phyloP scores from a whole-genome alignment of 2,113 vertebrate genomes.

The Mus pahari region DNA sequence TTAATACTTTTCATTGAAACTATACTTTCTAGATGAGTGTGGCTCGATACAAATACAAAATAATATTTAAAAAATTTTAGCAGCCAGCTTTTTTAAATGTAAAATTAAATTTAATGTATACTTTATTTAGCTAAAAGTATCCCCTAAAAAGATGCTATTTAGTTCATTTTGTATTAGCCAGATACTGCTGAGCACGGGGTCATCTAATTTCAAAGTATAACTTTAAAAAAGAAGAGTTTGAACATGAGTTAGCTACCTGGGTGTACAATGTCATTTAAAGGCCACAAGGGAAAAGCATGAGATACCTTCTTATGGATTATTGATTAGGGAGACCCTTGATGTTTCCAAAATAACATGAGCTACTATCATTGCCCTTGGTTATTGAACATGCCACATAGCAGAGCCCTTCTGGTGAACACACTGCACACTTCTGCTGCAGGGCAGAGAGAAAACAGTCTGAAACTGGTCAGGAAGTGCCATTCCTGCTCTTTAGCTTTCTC shows the following conservation, averaged over 20 bases:
- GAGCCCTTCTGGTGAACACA: background rate
- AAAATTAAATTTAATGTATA: background rate
- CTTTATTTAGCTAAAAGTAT: constrained; percentile 39
- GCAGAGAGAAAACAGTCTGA: background rate
- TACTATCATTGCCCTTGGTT: background rate
- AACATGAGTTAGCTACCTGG: background rate
- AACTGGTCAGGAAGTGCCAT: background rate
- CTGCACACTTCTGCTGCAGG: background rate
- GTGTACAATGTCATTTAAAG: background rate
- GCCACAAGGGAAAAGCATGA: background rate
- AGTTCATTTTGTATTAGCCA: background rate
- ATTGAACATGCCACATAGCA: background rate
- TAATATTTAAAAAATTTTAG: background rate
- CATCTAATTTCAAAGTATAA: background rate
- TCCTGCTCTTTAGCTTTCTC: background rate
- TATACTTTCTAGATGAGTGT: constrained; percentile 4
- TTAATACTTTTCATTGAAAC: constrained; percentile 50
- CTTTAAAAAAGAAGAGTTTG: background rate
- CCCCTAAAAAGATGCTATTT: background rate
- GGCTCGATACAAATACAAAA: background rate
- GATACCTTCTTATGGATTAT: background rate
- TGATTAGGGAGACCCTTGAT: background rate
- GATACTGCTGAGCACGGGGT: too few relatives aligned
- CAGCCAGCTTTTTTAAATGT: background rate
- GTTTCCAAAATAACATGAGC: background rate